Evolutionary conservation across 2,888 invertebrate species (phyloP).

Genomic region (Hetaerina titia): DNA sequence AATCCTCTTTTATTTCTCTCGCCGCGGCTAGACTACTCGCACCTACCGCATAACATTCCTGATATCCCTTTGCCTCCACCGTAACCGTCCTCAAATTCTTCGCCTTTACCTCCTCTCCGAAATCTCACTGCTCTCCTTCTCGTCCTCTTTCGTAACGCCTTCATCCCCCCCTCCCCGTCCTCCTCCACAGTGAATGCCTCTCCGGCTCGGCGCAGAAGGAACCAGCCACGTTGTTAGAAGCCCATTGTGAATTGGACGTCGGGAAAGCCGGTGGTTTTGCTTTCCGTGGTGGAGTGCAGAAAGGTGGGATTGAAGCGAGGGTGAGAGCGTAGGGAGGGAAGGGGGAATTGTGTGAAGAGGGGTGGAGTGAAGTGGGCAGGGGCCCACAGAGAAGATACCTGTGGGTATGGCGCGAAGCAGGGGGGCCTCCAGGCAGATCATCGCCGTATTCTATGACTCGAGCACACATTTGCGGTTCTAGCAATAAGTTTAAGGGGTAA

Average conservation of each 20-base stretch:
- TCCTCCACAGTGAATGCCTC: background rate
- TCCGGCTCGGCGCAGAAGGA: background rate
- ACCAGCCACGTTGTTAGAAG: conserved; percentile 60
- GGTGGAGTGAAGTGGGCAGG: background rate
- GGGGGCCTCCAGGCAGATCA: background rate
- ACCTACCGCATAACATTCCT: background rate
- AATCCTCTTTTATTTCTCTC: background rate
- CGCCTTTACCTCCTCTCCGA: background rate
- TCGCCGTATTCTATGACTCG: background rate
- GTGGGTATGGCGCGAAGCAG: background rate
- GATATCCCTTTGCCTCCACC: background rate
- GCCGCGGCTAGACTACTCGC: background rate
- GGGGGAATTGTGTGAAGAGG: background rate
- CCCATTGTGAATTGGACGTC: conserved; percentile 55
- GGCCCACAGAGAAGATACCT: background rate
- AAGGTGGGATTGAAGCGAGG: background rate
- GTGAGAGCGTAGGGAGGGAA: background rate
- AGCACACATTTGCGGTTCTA: no score
- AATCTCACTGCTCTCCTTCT: background rate
- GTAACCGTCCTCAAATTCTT: background rate
- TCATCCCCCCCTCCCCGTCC: background rate
- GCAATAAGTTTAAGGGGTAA: no score
- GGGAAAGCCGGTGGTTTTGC: conserved; percentile 50
- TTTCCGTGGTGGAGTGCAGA: background rate
- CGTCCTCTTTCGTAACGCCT: background rate